These are phyloP conservation scores for Pseudococcus viburni DNA, from an alignment of 2,888 invertebrate species.

Conservation along the genomic window DNA sequence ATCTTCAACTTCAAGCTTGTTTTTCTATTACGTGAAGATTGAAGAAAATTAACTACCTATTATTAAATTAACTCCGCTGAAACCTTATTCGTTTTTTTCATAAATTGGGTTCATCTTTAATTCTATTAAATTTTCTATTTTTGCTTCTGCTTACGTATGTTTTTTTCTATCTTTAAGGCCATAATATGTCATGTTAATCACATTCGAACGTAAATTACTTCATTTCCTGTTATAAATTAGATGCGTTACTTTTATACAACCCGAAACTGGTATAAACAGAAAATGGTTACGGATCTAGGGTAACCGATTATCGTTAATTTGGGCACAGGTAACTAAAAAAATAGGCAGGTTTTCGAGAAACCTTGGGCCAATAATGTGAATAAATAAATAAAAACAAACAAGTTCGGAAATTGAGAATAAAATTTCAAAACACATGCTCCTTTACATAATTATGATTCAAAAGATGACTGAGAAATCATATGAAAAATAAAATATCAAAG, in stretches of 20 bases:
- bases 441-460: too few relatives aligned
- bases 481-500: too few relatives aligned
- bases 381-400: background rate
- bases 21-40: constrained; percentile 49
- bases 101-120: background rate
- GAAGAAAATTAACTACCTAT: constrained; percentile 41
- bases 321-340: background rate
- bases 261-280: constrained; percentile 25
- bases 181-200: constrained; percentile 51
- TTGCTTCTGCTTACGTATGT: background rate
- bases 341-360: background rate
- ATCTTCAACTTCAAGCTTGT: background rate
- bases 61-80: constrained; percentile 16
- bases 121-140: constrained; percentile 17
- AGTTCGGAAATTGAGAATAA: background rate
- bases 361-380: too few relatives aligned
- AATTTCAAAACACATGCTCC: too few relatives aligned
- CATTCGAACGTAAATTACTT: constrained; percentile 55
- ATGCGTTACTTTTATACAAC: constrained; percentile 40
- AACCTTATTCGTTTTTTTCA: background rate
- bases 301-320: constrained; percentile 35
- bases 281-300: constrained; percentile 29
- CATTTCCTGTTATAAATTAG: constrained; percentile 58
- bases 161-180: background rate
- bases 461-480: too few relatives aligned